Percentiles rank a stretch among this genome's conserved stretches.
phyloP scores from a whole-genome alignment of 1,140 invertebrate genomes.

The Diplogasteroides magnus region DNA sequence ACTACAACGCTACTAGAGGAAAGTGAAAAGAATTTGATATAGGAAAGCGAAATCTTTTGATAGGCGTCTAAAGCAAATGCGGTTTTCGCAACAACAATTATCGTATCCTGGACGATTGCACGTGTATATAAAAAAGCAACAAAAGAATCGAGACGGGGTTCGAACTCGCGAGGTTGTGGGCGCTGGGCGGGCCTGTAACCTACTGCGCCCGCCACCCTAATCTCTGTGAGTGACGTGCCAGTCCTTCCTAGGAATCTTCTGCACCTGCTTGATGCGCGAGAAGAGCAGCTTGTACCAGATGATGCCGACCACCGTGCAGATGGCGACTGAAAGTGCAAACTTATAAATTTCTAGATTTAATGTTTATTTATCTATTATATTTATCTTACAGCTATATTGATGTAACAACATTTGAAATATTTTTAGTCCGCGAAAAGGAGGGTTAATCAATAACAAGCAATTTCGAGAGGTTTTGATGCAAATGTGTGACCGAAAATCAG shows the following conservation, averaged over 20 bases:
- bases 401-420: too few relatives aligned
- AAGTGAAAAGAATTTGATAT: not conserved
- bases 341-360: not conserved
- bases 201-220: not conserved
- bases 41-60: slow-evolving; percentile 5
- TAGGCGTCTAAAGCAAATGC: slow-evolving; percentile 2
- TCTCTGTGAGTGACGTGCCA: slow-evolving; percentile 29
- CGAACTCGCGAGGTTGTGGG: not conserved
- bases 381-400: too few relatives aligned
- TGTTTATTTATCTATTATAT: too few relatives aligned
- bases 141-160: not conserved
- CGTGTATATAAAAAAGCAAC: not conserved
- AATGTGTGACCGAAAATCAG: too few relatives aligned
- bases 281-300: slow-evolving; percentile 38
- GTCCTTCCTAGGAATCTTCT: slow-evolving; percentile 33
- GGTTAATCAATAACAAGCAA: too few relatives aligned
- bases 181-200: not conserved
- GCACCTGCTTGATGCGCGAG: slow-evolving; percentile 28
- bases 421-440: too few relatives aligned
- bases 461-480: too few relatives aligned
- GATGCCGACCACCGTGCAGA: slow-evolving; percentile 30
- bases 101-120: not conserved
- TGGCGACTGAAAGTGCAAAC: slow-evolving; percentile 28
- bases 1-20: too few relatives aligned
- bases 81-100: not conserved